Evolutionary conservation across 1,140 invertebrate genomes (phyloP), one percentile per base, ranked within the genome.

Genomic region (Tribolium castaneum): DNA sequence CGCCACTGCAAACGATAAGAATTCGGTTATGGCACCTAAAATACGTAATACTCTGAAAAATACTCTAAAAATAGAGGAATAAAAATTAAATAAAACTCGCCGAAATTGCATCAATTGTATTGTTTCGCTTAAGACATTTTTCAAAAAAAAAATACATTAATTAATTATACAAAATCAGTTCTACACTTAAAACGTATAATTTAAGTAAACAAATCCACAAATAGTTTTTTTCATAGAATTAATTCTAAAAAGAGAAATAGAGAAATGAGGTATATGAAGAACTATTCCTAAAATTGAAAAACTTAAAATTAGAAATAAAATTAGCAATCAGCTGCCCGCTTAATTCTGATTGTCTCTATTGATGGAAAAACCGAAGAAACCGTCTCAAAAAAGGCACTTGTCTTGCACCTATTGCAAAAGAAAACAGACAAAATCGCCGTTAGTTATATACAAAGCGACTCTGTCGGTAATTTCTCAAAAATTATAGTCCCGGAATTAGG

Each of bases 211-310:
- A 66, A 66, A 66, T 66, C 30, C 59, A 66, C 59, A 66, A 39
- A 59, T 30, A 66, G 14, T n/a, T 45, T 45, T 45, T 45, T 66
- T 30, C 30, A 5, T 30, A 30, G 59, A 66, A 66, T 62, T 56
- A 56, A 56, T 34, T 45, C 59, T 66, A 66, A n/a, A 66, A 66
- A n/a, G n/a, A 35, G 30, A 59, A 30, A 59, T 25, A 66, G 14
- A 62, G 56, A 66, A 66, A 66, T 66, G 59, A 66, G 59, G 59
- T 66, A 39, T 66, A 66, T 66, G 59, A 66, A 66, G 59, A 66
- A 34, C 59, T 66, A 66, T 34, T 66, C 30, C 59, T 66, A 66
- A 19, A 19, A 66, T 66, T 39, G 22, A 59, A 66, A 16, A 66
- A 66, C 59, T 35, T 66, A 66, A 66, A 7, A 66, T 66, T 66